phyloP scores from a whole-genome alignment of 2,113 vertebrate genomes.

The Polypterus senegalus region DNA sequence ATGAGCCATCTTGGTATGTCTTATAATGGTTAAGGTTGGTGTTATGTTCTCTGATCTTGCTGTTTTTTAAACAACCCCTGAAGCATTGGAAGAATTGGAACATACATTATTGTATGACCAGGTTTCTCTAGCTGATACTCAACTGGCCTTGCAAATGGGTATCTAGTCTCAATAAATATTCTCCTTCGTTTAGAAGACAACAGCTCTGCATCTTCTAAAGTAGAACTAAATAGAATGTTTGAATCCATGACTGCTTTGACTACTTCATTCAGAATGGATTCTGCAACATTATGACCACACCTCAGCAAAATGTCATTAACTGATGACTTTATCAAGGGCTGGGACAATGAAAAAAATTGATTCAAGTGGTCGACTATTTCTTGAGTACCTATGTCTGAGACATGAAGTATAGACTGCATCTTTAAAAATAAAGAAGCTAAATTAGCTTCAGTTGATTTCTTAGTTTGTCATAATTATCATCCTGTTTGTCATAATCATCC shows the following conservation, averaged over 20 bases:
- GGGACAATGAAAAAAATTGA: constrained; percentile 2
- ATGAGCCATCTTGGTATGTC: constrained; percentile 2
- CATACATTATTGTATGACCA: constrained; percentile 14
- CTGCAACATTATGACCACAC: constrained; percentile 7
- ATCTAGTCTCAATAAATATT: constrained; percentile 9
- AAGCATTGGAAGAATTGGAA: background rate
- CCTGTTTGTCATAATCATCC: constrained; percentile 10
- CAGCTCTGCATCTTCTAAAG: constrained; percentile 10
- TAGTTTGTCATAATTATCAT: constrained; percentile 7
- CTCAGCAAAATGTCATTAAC: constrained; percentile 9
- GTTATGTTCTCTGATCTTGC: background rate
- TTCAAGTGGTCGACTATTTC: no score
- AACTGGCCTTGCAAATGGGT: constrained; percentile 10
- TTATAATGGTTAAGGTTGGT: constrained; percentile 5
- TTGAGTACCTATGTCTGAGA: constrained; percentile 14
- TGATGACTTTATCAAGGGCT: constrained; percentile 5
- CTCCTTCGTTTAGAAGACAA: constrained; percentile 7
- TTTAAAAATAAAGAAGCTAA: constrained; percentile 15
- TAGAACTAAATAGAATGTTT: constrained; percentile 12
- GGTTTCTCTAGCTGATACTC: background rate
- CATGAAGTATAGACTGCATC: constrained; percentile 15
- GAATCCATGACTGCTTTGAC: constrained; percentile 1
- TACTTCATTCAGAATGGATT: constrained; percentile 12
- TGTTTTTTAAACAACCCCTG: no score
- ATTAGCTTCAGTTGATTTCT: constrained; percentile 10